Conservation (phyloP, 2,113 vertebrate genomes). For the Phocoena sinus region DNA sequence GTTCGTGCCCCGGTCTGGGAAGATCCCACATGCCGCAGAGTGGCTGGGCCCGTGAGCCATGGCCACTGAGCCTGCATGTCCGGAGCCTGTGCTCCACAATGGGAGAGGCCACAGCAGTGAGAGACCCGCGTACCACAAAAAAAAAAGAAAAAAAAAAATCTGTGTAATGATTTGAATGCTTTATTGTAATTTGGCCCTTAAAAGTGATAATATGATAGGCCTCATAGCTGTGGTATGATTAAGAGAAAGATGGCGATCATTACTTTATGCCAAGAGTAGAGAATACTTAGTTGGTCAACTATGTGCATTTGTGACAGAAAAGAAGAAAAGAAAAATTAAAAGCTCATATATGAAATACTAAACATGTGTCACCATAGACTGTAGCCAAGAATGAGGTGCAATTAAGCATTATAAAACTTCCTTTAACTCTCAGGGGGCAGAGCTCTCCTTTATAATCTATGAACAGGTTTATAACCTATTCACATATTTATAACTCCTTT, state of each 20-base stretch:
- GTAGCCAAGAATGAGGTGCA: background rate
- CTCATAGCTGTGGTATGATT: background rate
- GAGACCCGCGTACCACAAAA: too few relatives aligned
- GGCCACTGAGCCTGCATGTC: too few relatives aligned
- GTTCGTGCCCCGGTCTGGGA: too few relatives aligned
- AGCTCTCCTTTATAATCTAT: background rate
- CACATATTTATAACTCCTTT: too few relatives aligned
- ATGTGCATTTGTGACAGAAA: background rate
- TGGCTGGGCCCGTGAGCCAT: too few relatives aligned
- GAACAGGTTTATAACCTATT: background rate
- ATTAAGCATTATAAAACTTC: background rate
- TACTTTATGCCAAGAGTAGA: background rate
- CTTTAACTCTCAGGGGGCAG: background rate
- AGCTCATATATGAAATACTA: background rate
- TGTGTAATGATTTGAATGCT: background rate
- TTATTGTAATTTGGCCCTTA: background rate
- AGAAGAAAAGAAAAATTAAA: background rate
- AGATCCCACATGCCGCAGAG: too few relatives aligned
- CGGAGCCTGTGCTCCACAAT: too few relatives aligned
- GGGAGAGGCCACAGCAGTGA: too few relatives aligned
- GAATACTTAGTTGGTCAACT: background rate
- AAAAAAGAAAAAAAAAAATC: background rate
- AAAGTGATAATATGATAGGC: background rate
- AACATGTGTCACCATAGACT: background rate
- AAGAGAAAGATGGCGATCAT: background rate